Evolutionary conservation across 2,113 vertebrate species (phyloP).

Genomic region (Entomyzon cyanotis): DNA sequence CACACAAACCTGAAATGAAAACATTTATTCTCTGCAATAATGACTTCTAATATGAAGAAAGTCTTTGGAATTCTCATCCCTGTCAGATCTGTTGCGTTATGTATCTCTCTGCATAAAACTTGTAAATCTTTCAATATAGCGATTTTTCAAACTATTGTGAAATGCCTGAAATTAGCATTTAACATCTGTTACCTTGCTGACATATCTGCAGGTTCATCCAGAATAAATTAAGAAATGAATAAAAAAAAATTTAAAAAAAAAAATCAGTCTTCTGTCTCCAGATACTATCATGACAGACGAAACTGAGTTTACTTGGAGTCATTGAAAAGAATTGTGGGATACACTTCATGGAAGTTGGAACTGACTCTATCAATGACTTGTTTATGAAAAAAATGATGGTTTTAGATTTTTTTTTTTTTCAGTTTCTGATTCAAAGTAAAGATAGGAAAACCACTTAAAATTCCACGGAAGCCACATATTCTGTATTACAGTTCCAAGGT

Average conservation of each 20-base stretch:
- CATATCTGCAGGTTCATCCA: neutral
- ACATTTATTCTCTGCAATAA: neutral
- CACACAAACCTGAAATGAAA: neutral
- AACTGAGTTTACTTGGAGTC: neutral
- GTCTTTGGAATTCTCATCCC: neutral
- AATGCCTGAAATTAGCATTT: constrained; percentile 15
- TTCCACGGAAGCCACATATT: neutral
- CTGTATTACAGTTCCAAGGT: neutral
- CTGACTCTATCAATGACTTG: neutral
- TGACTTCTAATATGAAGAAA: neutral
- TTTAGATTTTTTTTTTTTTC: neutral
- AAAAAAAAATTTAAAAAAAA: neutral
- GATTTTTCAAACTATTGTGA: constrained; percentile 19
- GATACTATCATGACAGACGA: neutral
- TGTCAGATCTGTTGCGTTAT: neutral
- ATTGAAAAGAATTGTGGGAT: neutral
- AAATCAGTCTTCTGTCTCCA: neutral
- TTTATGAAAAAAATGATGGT: neutral
- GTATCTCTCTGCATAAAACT: neutral
- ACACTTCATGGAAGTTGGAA: neutral
- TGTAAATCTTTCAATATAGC: neutral
- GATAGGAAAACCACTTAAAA: neutral
- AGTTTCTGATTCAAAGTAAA: neutral
- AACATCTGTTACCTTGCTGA: neutral
- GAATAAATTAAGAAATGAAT: neutral